Percentiles rank a stretch among this genome's conserved stretches.
Evolutionary conservation across 2,888 invertebrate species (phyloP).

Genomic region (Macrosoma leucophasiata): DNA sequence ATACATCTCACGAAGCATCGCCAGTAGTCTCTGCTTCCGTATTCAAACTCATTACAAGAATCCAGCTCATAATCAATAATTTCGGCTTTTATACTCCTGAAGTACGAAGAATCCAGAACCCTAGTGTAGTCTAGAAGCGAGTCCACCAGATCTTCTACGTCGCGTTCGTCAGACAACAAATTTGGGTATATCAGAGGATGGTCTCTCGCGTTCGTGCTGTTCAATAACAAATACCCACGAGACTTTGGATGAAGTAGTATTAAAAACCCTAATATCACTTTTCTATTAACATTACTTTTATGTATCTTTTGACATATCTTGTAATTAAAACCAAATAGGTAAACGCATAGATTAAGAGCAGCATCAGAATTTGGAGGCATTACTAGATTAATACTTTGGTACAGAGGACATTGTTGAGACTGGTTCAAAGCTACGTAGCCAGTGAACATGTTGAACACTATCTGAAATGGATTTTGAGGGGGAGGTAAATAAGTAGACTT

Average conservation of each 20-base stretch:
- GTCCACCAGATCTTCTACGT: slow-evolving; percentile 32
- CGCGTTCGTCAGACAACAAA: slow-evolving; percentile 28
- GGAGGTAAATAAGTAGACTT: slow-evolving; percentile 4
- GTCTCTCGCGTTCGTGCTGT: slow-evolving; percentile 31
- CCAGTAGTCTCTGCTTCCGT: slow-evolving; percentile 79
- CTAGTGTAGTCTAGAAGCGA: slow-evolving; percentile 32
- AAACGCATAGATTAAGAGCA: slow-evolving; percentile 29
- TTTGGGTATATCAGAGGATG: slow-evolving; percentile 29
- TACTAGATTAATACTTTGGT: slow-evolving; percentile 27
- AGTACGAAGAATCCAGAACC: slow-evolving; percentile 34
- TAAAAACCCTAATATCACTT: slow-evolving; percentile 20
- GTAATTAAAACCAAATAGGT: slow-evolving; percentile 28
- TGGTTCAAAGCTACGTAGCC: slow-evolving; percentile 27
- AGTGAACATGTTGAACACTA: slow-evolving; percentile 26
- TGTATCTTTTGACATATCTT: slow-evolving; percentile 30
- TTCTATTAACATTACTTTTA: slow-evolving; percentile 21
- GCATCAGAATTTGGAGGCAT: slow-evolving; percentile 25
- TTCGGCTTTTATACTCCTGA: slow-evolving; percentile 29
- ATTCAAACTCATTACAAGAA: slow-evolving; percentile 42
- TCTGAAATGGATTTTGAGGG: slow-evolving; percentile 19
- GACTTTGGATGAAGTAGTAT: slow-evolving; percentile 30
- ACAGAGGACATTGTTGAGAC: slow-evolving; percentile 28
- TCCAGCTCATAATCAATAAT: slow-evolving; percentile 59
- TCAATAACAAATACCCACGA: slow-evolving; percentile 31
- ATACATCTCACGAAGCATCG: slow-evolving; percentile 70